Percentiles rank a stretch among this genome's conserved stretches.
These are phyloP conservation scores for Drosophila carrolli DNA, from an alignment of 1,140 invertebrate species.

Conservation along the genomic window DNA sequence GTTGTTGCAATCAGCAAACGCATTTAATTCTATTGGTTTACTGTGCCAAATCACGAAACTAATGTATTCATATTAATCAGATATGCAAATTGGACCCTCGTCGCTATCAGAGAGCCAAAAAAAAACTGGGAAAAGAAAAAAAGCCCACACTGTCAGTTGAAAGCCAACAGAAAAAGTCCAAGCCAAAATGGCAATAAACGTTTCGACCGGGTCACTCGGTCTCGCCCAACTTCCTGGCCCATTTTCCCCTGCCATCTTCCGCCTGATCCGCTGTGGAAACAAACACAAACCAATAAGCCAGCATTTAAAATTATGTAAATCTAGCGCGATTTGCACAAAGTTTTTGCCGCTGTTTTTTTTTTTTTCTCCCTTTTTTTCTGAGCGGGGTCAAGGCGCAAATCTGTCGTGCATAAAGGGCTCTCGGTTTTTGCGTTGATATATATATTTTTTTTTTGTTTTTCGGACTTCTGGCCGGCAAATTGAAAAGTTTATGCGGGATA, in stretches of 20 bases:
- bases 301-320: conserved; percentile 78
- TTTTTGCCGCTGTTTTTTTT: conserved; percentile 43
- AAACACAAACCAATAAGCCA: conserved; percentile 77
- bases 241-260: conserved; percentile 29
- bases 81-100: conserved; percentile 70
- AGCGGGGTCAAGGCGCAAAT: conserved; percentile 69
- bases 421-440: conserved; percentile 36
- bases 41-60: conserved; percentile 70
- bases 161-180: conserved; percentile 39
- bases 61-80: conserved; percentile 83
- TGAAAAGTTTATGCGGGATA: conserved; percentile 62
- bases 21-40: conserved; percentile 77
- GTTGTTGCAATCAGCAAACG: conserved; percentile 61
- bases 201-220: conserved; percentile 61
- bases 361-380: conserved; percentile 5
- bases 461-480: conserved; percentile 54
- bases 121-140: conserved; percentile 11
- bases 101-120: conserved; percentile 19
- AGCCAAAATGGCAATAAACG: conserved; percentile 61
- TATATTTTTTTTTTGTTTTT: conserved; percentile 18
- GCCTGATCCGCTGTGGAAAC: conserved; percentile 55
- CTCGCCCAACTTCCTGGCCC: conserved; percentile 41
- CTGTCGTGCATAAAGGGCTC: conserved; percentile 64
- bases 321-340: conserved; percentile 72
- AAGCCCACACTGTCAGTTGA: conserved; percentile 12